A percentile compares a stretch with the other conserved stretches of the same genome.
Evolutionary conservation across 1,140 invertebrate genomes (phyloP).

Genomic region (Holotrichia oblita): DNA sequence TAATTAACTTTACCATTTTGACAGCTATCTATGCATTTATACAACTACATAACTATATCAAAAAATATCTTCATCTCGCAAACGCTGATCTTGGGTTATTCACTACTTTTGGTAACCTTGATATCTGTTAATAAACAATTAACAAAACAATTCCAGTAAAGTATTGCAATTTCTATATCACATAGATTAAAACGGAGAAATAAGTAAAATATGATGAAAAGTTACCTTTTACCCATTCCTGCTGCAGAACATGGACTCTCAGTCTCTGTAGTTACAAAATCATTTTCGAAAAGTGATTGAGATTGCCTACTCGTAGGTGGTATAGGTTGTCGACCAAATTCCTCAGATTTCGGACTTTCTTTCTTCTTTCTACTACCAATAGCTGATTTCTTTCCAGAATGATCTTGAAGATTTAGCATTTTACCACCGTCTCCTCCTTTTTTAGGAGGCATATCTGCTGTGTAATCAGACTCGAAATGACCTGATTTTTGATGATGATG

Average conservation of each 20-base stretch:
- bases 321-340: constrained; percentile 53
- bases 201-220: background rate
- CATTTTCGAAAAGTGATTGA: constrained; percentile 75
- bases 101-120: too few species aligned
- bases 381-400: constrained; percentile 50
- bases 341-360: constrained; percentile 51
- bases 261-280: constrained; percentile 64
- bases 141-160: too few species aligned
- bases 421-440: constrained; percentile 43
- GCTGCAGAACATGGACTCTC: constrained; percentile 48
- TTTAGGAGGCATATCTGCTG: constrained; percentile 45
- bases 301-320: constrained; percentile 50
- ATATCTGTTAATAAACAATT: too few species aligned
- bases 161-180: too few species aligned
- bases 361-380: constrained; percentile 52
- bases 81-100: too few species aligned
- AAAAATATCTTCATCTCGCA: too few species aligned
- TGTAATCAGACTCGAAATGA: constrained; percentile 52
- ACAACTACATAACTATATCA: too few species aligned
- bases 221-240: background rate
- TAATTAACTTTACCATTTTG: too few species aligned
- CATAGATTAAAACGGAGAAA: too few species aligned
- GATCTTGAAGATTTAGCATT: constrained; percentile 39
- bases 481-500: constrained; percentile 46
- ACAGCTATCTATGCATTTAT: too few species aligned